phyloP scores from a whole-genome alignment of 1,140 invertebrate species.

The Subanguina moxae region DNA sequence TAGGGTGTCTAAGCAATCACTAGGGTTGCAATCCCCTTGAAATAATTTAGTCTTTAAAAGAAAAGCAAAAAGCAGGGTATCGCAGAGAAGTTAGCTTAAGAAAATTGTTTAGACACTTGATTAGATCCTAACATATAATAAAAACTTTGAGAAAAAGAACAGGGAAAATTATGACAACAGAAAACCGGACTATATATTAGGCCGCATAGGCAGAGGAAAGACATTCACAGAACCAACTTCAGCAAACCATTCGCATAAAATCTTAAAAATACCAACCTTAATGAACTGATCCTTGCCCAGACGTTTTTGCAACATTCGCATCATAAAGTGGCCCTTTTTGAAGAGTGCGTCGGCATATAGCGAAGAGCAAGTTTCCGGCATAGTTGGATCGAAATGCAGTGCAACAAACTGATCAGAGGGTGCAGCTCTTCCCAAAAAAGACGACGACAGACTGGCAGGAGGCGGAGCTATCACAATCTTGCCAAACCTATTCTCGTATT shows the following conservation, averaged over 20 bases:
- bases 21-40: no score
- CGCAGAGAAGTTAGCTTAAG: no score
- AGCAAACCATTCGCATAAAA: not conserved
- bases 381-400: constrained; percentile 45
- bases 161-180: no score
- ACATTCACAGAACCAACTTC: not conserved
- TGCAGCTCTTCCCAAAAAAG: not conserved
- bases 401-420: not conserved
- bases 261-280: constrained; percentile 67
- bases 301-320: constrained; percentile 90
- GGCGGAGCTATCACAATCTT: constrained; percentile 8
- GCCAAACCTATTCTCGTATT: constrained; percentile 73
- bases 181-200: no score
- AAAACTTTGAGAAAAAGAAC: no score
- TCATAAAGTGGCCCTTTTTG: constrained; percentile 87
- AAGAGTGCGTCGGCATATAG: constrained; percentile 81
- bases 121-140: no score
- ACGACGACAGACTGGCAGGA: not conserved
- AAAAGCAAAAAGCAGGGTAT: no score
- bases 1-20: no score
- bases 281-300: constrained; percentile 88
- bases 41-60: no score
- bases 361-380: constrained; percentile 70
- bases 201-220: no score
- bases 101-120: no score